Conservation (phyloP, 1,140 invertebrate genomes). For the Lordiphosa clarofinis region DNA sequence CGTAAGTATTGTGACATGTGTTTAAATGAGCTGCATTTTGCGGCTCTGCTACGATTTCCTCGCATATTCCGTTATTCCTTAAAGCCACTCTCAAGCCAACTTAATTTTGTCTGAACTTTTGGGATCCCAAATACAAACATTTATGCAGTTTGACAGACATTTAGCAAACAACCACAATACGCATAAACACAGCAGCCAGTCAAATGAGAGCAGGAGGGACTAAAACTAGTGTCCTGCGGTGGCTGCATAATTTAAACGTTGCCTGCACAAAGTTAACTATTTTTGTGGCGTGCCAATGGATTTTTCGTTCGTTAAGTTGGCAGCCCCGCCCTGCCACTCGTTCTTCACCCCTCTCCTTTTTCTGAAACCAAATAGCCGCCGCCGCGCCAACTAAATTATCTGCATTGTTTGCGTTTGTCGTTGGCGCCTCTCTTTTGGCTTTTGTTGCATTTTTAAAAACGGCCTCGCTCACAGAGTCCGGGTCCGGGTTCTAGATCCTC, state of each 20-base stretch:
- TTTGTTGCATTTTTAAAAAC: conserved; percentile 34
- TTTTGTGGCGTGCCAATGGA: conserved; percentile 64
- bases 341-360: conserved; percentile 16
- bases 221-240: conserved; percentile 28
- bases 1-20: conserved; percentile 76
- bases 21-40: conserved; percentile 74
- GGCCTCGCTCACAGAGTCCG: neutral
- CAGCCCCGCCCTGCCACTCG: conserved; percentile 20
- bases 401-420: conserved; percentile 66
- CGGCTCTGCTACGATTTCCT: conserved; percentile 3
- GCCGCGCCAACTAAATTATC: conserved; percentile 68
- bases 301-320: conserved; percentile 42
- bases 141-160: conserved; percentile 45
- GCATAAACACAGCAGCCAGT: conserved; percentile 1
- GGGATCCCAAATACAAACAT: conserved; percentile 55
- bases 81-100: conserved; percentile 53
- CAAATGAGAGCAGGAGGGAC: conserved; percentile 5
- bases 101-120: conserved; percentile 65
- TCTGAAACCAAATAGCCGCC: conserved; percentile 41
- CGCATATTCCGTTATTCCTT: conserved; percentile 29
- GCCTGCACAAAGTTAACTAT: conserved; percentile 61
- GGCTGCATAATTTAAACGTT: conserved; percentile 70
- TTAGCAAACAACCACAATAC: conserved; percentile 48
- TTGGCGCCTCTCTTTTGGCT: conserved; percentile 30
- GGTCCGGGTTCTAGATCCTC: conserved; percentile 24